phyloP scores from a whole-genome alignment of 2,113 vertebrate species.

The Helogale parvula region DNA sequence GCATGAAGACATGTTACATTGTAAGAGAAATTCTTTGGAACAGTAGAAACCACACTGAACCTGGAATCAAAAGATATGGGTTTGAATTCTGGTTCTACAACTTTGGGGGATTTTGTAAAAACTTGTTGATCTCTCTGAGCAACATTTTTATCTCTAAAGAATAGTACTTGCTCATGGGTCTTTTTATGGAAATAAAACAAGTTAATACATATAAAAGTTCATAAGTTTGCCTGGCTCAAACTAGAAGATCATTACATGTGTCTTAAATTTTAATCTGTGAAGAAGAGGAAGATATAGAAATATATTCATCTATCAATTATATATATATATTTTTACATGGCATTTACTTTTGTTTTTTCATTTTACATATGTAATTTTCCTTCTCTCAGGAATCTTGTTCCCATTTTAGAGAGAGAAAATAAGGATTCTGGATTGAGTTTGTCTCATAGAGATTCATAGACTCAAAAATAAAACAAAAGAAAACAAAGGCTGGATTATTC shows the following conservation, averaged over 20 bases:
- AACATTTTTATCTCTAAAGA: background rate
- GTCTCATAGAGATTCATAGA: background rate
- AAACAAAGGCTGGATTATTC: background rate
- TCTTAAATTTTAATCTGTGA: background rate
- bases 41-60: background rate
- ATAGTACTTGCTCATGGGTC: background rate
- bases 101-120: background rate
- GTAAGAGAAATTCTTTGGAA: background rate
- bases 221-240: background rate
- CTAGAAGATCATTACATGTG: background rate
- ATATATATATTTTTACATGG: background rate
- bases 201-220: background rate
- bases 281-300: background rate
- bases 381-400: background rate
- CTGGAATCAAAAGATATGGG: background rate
- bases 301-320: background rate
- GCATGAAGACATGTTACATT: background rate
- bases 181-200: background rate
- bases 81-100: background rate
- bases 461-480: background rate
- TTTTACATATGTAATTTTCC: background rate
- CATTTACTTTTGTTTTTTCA: constrained; percentile 19
- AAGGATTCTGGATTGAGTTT: background rate
- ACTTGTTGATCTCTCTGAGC: background rate
- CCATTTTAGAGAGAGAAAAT: background rate